Evolutionary conservation across 2,888 invertebrate genomes (phyloP).

Genomic region (Drosophila nr. perissopoda): DNA sequence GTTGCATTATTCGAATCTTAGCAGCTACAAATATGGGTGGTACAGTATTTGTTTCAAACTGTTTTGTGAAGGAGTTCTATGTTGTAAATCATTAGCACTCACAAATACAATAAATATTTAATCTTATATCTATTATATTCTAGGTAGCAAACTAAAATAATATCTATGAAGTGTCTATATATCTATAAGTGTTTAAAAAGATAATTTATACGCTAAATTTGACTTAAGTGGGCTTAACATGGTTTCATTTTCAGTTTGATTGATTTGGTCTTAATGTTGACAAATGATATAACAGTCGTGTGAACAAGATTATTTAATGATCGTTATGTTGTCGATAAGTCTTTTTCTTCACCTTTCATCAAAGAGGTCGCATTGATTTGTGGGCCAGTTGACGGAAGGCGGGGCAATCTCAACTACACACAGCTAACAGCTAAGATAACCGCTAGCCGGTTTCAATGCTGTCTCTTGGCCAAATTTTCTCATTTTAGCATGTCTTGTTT

Average conservation of each 20-base stretch:
- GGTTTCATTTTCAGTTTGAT: background rate
- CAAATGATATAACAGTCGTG: background rate
- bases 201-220: background rate
- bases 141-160: background rate
- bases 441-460: conserved; percentile 42
- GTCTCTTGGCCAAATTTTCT: conserved; percentile 50
- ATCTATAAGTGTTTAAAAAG: background rate
- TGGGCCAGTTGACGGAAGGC: background rate
- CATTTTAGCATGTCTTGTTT: conserved; percentile 41
- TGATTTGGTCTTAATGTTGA: conserved; percentile 12
- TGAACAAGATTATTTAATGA: conserved; percentile 18
- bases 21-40: background rate
- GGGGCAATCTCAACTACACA: background rate
- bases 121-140: background rate
- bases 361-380: conserved; percentile 39
- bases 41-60: background rate
- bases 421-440: conserved; percentile 12
- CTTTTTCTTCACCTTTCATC: conserved; percentile 6
- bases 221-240: background rate
- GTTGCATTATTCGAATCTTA: background rate
- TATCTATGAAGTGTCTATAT: background rate
- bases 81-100: background rate
- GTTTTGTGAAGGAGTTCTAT: background rate
- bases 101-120: background rate
- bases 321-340: conserved; percentile 2